Conservation (phyloP, 1,140 invertebrate species). For the Choristoneura fumiferana region DNA sequence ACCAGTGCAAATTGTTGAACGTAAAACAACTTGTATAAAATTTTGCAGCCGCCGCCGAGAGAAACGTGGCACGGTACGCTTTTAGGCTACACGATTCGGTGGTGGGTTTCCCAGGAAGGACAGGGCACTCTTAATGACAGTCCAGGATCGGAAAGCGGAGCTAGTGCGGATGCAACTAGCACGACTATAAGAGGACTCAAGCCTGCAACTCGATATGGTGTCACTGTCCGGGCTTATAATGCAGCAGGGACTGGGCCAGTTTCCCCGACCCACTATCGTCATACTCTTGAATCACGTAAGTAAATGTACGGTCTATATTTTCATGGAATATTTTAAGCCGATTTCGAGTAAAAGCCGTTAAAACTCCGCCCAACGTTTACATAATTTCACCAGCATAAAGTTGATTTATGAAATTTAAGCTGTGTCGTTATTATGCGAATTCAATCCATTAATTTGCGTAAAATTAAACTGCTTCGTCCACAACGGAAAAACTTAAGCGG, state of each 20-base stretch:
- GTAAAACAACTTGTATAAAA: not conserved
- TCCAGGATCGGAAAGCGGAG: slow-evolving; percentile 77
- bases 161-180: slow-evolving; percentile 78
- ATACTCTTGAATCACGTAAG: slow-evolving; percentile 91
- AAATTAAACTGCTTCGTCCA: no score
- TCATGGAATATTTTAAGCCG: not conserved
- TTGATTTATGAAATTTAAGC: no score
- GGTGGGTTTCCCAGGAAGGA: slow-evolving; percentile 76
- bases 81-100: slow-evolving; percentile 88
- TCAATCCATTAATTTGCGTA: no score
- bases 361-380: no score
- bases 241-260: slow-evolving; percentile 90
- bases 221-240: slow-evolving; percentile 92
- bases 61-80: slow-evolving; percentile 90
- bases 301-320: no score
- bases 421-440: no score
- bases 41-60: slow-evolving; percentile 80
- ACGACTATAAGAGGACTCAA: slow-evolving; percentile 84
- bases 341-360: no score
- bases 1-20: not conserved
- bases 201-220: slow-evolving; percentile 90
- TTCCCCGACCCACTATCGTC: slow-evolving; percentile 85
- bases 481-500: no score
- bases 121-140: slow-evolving; percentile 39
- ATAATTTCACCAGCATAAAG: no score